These are phyloP conservation scores for Atta texana DNA, from an alignment of 1,140 invertebrate species.

Conservation along the genomic window DNA sequence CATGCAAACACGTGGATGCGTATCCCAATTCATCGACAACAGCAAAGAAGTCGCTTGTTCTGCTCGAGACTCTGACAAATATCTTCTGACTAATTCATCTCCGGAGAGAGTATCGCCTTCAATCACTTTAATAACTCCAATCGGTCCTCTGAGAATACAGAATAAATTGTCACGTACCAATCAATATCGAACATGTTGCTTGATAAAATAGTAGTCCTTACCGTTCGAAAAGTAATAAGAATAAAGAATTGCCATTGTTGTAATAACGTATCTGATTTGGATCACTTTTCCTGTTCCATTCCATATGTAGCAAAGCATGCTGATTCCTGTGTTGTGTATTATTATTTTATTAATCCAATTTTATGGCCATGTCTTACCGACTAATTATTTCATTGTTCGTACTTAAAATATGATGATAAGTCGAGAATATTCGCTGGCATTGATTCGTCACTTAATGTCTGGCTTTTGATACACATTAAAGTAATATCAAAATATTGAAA, in stretches of 20 bases:
- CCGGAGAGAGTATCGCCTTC: conserved; percentile 85
- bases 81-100: conserved; percentile 89
- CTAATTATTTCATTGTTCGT: conserved; percentile 51
- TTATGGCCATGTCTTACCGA: conserved; percentile 18
- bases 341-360: conserved; percentile 37
- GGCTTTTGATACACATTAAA: conserved; percentile 89
- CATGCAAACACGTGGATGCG: conserved; percentile 89
- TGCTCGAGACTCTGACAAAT: conserved; percentile 88
- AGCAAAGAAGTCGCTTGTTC: conserved; percentile 91
- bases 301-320: conserved; percentile 87
- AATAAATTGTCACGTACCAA: conserved; percentile 43
- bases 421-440: conserved; percentile 89
- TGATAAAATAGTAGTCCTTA: conserved; percentile 70
- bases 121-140: conserved; percentile 84
- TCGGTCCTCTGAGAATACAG: conserved; percentile 82
- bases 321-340: conserved; percentile 82
- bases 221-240: conserved; percentile 89
- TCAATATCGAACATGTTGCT: not conserved
- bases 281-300: conserved; percentile 88
- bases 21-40: conserved; percentile 91
- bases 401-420: conserved; percentile 90
- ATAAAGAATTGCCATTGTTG: conserved; percentile 85
- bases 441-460: conserved; percentile 90
- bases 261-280: conserved; percentile 83
- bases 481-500: conserved; percentile 93